A percentile compares a stretch with the other conserved stretches of the same genome.
These are phyloP conservation scores for Chrysodeixis includens DNA, from an alignment of 2,888 invertebrate genomes.

Conservation along the genomic window DNA sequence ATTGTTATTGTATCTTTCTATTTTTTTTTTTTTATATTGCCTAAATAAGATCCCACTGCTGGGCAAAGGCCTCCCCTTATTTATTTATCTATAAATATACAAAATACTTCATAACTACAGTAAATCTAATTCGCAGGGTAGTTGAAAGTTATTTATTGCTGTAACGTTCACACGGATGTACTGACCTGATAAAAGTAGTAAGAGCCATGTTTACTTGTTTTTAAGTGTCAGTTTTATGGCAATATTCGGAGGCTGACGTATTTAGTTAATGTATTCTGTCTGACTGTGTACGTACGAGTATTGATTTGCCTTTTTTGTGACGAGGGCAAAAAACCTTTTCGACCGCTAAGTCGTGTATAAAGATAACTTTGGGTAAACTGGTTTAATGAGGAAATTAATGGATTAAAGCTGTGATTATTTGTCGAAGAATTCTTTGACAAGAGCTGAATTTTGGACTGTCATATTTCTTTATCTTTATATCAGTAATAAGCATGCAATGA, in stretches of 20 bases:
- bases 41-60: too few relatives aligned
- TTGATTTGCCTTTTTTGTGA: slow-evolving; percentile 1
- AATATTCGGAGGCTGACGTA: slow-evolving; percentile 2
- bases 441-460: not conserved
- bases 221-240: not conserved
- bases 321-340: not conserved
- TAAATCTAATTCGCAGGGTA: too few relatives aligned
- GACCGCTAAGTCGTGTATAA: not conserved
- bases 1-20: not conserved
- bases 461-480: not conserved
- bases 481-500: too few relatives aligned
- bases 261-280: not conserved
- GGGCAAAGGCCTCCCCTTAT: too few relatives aligned
- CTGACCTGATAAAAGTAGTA: not conserved
- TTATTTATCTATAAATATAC: too few relatives aligned
- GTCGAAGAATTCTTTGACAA: not conserved
- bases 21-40: too few relatives aligned
- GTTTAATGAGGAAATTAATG: not conserved
- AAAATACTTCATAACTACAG: too few relatives aligned
- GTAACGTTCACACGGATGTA: not conserved
- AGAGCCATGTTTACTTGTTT: not conserved
- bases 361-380: slow-evolving; percentile 2
- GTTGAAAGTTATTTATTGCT: not conserved
- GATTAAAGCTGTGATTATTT: not conserved
- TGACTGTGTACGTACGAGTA: not conserved